A percentile compares a stretch with the other conserved stretches of the same genome.
Evolutionary conservation across 1,140 invertebrate genomes (phyloP).

Genomic region (Brachionus plicatilis): DNA sequence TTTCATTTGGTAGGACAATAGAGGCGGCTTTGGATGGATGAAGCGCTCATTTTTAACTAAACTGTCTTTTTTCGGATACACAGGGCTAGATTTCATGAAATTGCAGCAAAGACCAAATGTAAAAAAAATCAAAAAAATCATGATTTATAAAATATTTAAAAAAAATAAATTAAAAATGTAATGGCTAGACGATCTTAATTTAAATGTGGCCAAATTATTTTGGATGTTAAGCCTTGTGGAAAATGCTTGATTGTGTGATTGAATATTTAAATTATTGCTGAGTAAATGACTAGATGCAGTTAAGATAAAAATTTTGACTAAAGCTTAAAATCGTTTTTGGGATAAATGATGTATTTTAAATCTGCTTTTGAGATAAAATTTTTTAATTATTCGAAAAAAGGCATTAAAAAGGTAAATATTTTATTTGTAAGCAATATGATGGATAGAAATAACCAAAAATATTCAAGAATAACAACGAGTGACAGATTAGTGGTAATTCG

Average conservation of each 20-base stretch:
- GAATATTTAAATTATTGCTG: background rate
- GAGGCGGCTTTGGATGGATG: background rate
- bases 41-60: background rate
- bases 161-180: background rate
- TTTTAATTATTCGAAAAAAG: background rate
- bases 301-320: background rate
- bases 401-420: background rate
- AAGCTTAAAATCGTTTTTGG: background rate
- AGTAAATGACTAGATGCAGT: background rate
- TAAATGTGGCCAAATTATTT: background rate
- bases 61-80: background rate
- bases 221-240: background rate
- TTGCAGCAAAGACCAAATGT: background rate
- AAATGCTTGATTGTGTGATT: too few species aligned
- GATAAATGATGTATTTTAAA: background rate
- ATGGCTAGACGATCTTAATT: background rate
- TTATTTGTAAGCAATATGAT: background rate
- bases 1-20: background rate
- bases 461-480: background rate
- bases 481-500: background rate
- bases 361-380: background rate
- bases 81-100: background rate
- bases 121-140: background rate
- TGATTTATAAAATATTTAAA: background rate
- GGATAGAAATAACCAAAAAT: background rate